A percentile compares a stretch with the other conserved stretches of the same genome.
Conservation (phyloP, 2,888 invertebrate species). For the Octodonta nipae region DNA sequence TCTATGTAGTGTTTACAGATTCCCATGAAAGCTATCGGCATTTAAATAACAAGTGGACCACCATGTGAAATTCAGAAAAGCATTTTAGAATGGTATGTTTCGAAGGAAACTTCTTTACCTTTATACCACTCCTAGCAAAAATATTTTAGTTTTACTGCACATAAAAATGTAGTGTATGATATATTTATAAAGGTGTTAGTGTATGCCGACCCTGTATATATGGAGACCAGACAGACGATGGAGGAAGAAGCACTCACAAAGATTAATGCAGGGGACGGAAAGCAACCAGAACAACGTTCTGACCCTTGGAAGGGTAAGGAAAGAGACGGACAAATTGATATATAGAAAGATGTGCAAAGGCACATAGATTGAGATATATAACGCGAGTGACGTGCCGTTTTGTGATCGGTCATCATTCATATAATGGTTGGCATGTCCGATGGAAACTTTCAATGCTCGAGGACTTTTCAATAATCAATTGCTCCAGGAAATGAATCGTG, state of each 20-base stretch:
- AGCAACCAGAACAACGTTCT: not conserved
- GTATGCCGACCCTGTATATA: too few relatives aligned
- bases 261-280: conserved; percentile 24
- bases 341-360: conserved; percentile 24
- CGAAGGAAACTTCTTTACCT: too few relatives aligned
- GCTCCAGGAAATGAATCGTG: conserved; percentile 4
- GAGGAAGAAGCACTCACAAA: conserved; percentile 26
- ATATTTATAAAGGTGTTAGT: too few relatives aligned
- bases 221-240: conserved; percentile 2
- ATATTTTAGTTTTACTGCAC: too few relatives aligned
- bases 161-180: too few relatives aligned
- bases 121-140: too few relatives aligned
- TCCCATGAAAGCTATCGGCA: too few relatives aligned
- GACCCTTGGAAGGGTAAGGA: conserved; percentile 1
- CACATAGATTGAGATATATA: conserved; percentile 33
- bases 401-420: conserved; percentile 31
- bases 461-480: conserved; percentile 20
- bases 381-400: conserved; percentile 22
- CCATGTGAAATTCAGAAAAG: too few relatives aligned
- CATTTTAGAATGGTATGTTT: too few relatives aligned
- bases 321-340: conserved; percentile 31
- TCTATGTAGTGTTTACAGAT: too few relatives aligned
- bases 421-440: conserved; percentile 24
- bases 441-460: conserved; percentile 19
- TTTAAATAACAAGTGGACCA: too few relatives aligned